Conservation (phyloP, 2,113 vertebrate genomes). For the Rafetus swinhoei region DNA sequence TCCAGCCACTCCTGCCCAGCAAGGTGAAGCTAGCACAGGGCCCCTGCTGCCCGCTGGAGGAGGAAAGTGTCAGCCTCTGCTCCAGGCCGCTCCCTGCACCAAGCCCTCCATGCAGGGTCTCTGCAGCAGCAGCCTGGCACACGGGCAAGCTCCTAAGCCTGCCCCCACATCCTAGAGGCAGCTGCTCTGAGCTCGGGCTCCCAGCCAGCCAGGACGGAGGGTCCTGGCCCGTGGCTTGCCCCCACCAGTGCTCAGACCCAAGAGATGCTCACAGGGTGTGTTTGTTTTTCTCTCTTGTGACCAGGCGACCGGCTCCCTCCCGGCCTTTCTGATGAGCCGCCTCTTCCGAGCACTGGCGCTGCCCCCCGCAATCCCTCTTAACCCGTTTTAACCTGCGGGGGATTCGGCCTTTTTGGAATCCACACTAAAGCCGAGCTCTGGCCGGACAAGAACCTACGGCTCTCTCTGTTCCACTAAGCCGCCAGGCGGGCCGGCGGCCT, state of each 20-base stretch:
- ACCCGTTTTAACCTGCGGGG: background rate
- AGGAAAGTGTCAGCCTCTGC: background rate
- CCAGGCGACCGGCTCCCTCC: conserved; percentile 74
- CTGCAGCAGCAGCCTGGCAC: no score
- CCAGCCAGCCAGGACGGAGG: background rate
- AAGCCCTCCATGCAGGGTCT: no score
- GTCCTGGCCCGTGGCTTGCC: no score
- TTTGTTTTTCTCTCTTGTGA: conserved; percentile 61
- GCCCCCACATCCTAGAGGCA: background rate
- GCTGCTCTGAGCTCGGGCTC: background rate
- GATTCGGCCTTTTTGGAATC: background rate
- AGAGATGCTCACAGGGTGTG: background rate
- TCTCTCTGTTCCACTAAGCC: background rate
- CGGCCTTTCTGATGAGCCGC: conserved; percentile 62
- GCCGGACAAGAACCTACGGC: background rate
- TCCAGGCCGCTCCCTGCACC: no score
- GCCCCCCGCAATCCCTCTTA: background rate
- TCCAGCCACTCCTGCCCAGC: no score
- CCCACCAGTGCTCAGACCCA: background rate
- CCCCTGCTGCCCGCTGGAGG: background rate
- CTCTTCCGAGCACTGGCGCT: background rate
- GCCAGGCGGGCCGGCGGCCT: background rate
- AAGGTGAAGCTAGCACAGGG: no score
- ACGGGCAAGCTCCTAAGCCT: no score
- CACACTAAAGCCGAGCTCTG: background rate